Evolutionary conservation across 2,888 invertebrate genomes (phyloP), one percentile per base, ranked within the genome.

Genomic region (Plemyria rubiginata): DNA sequence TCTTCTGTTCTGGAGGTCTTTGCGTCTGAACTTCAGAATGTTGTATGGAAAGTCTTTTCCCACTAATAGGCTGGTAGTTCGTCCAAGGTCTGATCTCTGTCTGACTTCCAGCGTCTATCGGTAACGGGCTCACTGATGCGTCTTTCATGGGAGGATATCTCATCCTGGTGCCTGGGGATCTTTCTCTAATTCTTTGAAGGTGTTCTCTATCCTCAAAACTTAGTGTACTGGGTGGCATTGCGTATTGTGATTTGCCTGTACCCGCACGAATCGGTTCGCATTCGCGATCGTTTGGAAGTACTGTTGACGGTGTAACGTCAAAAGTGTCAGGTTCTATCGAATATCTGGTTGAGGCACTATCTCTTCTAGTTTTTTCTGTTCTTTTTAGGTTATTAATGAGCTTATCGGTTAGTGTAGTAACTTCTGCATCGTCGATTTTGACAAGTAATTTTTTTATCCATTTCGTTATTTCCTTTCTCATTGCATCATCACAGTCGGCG

Each of bases 381-480:
- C 46, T 56, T 64, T 70, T 74, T 2, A 87, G 50, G 55, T 56
- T 73, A n/a, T 76, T 59, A 1, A 80, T 64, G 11, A 87, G 55
- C 36, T 69, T 70, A 29, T 78, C 64, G 5, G 72, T 68, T 11
- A 75, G 63, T 15, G 58, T 7, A 11, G 72, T 58, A 8, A 67
- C 60, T 6, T 63, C 40, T 45, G 76, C 71, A 38, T 68, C 56
- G 7, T 61, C 70, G n/a, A 67, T 41, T 36, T 62, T 63, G 2
- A 82, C 45, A 1, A 82, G 79, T 5, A 84, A 59, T 53, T 80
- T 82, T 48, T 78, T 73, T 0, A 84, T 59, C 70, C 78, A 84
- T 62, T 78, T 81, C 0, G 36, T 60, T 55, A 87, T 81, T 70
- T 80, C 80, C 38, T 72, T 69, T 43, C 69, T 69, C 60, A 79